Conservation (phyloP, 1,140 invertebrate genomes). For the Caenorhabditis latens region DNA sequence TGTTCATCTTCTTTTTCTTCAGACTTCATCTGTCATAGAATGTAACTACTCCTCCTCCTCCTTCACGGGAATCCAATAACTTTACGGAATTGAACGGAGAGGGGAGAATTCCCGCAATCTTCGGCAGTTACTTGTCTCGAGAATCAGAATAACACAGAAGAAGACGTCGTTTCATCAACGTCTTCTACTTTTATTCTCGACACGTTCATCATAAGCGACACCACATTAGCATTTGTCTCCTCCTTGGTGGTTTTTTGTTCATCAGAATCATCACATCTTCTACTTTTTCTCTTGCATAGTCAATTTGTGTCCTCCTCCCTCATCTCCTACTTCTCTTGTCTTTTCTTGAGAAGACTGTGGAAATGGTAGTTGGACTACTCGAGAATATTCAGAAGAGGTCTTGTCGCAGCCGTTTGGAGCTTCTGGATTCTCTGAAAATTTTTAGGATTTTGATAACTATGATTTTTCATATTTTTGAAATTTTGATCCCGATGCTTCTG, state of each 20-base stretch:
- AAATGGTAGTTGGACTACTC: neutral
- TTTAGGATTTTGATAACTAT: neutral
- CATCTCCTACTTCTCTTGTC: neutral
- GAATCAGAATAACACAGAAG: neutral
- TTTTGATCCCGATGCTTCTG: no score
- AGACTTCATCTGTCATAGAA: neutral
- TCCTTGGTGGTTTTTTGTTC: neutral
- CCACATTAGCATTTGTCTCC: neutral
- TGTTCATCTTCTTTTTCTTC: neutral
- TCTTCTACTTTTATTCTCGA: neutral
- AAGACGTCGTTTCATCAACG: no score
- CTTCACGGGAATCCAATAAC: neutral
- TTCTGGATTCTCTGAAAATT: neutral
- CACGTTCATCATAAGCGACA: neutral
- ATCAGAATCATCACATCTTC: neutral
- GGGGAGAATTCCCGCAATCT: neutral
- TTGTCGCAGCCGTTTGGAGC: neutral
- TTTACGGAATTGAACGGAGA: neutral
- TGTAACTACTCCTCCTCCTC: neutral
- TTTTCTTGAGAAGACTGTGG: neutral
- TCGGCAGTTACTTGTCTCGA: no score
- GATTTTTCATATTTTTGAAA: neutral
- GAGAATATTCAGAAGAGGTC: neutral
- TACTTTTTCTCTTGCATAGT: slow-evolving; percentile 2
- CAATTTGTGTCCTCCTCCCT: neutral